A percentile compares a stretch with the other conserved stretches of the same genome.
phyloP scores from a whole-genome alignment of 1,140 invertebrate species.

The Danaus melanippus region DNA sequence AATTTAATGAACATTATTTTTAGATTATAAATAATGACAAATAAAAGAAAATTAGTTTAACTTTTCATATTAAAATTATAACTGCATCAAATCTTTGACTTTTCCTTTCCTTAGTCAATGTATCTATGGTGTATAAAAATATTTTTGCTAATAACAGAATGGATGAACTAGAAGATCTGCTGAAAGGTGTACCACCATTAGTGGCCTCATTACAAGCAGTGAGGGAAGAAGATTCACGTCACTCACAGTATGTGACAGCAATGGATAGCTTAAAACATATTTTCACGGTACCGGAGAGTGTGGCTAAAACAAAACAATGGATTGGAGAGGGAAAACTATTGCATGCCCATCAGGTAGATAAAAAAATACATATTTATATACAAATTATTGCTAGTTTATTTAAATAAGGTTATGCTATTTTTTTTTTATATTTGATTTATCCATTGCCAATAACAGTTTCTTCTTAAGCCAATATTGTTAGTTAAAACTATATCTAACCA shows the following conservation, averaged over 20 bases:
- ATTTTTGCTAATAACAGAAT: conserved; percentile 37
- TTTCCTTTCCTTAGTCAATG: too few relatives aligned
- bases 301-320: conserved; percentile 93
- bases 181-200: conserved; percentile 71
- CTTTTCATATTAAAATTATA: too few relatives aligned
- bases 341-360: conserved; percentile 88
- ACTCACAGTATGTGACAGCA: conserved; percentile 96
- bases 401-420: too few relatives aligned
- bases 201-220: conserved; percentile 87
- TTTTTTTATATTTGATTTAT: too few relatives aligned
- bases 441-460: too few relatives aligned
- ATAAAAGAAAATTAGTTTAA: not conserved
- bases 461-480: too few relatives aligned
- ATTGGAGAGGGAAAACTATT: conserved; percentile 96
- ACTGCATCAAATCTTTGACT: too few relatives aligned
- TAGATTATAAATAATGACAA: not conserved
- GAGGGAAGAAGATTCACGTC: conserved; percentile 92
- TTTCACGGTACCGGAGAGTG: conserved; percentile 97
- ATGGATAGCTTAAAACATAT: conserved; percentile 99
- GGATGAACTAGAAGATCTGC: conserved; percentile 60
- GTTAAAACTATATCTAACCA: too few relatives aligned
- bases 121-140: too few relatives aligned
- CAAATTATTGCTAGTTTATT: too few relatives aligned
- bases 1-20: conserved; percentile 3
- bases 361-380: not conserved